A percentile compares a stretch with the other conserved stretches of the same genome.
Conservation (phyloP, 2,888 invertebrate genomes). For the Ormyrus rosae region DNA sequence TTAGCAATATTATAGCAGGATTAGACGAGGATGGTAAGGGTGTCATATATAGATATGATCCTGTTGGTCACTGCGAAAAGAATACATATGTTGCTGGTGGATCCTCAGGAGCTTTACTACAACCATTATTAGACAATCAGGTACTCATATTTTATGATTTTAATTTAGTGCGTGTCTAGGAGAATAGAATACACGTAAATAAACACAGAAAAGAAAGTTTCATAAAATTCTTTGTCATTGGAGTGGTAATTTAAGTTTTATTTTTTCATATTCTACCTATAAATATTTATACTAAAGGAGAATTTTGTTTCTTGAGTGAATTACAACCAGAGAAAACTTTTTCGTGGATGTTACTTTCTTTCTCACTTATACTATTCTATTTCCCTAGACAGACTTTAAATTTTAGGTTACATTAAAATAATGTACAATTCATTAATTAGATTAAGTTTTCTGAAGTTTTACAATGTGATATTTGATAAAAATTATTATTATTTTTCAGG, state of each 20-base stretch:
- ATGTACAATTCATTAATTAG: too few species aligned
- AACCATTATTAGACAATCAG: slow-evolving; percentile 97
- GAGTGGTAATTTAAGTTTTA: too few species aligned
- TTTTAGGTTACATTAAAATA: too few species aligned
- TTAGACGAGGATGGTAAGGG: slow-evolving; percentile 95
- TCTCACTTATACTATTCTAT: too few species aligned
- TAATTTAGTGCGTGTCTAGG: too few species aligned
- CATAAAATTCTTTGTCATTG: too few species aligned
- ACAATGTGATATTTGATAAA: not conserved
- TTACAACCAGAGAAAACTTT: too few species aligned
- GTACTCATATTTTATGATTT: slow-evolving; percentile 68
- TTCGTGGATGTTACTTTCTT: too few species aligned
- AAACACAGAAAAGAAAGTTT: not conserved
- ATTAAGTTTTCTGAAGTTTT: not conserved
- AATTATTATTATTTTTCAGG: slow-evolving; percentile 74
- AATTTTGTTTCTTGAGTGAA: too few species aligned
- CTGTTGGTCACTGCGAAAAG: slow-evolving; percentile 95
- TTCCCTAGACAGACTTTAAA: too few species aligned
- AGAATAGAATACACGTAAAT: not conserved
- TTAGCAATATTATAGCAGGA: slow-evolving; percentile 95
- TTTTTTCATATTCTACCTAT: too few species aligned
- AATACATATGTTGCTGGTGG: slow-evolving; percentile 92
- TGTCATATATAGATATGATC: slow-evolving; percentile 97
- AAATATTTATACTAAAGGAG: too few species aligned
- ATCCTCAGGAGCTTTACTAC: slow-evolving; percentile 91